Evolutionary conservation across 2,113 vertebrate genomes (phyloP).

Genomic region (Bujurquina vittata): DNA sequence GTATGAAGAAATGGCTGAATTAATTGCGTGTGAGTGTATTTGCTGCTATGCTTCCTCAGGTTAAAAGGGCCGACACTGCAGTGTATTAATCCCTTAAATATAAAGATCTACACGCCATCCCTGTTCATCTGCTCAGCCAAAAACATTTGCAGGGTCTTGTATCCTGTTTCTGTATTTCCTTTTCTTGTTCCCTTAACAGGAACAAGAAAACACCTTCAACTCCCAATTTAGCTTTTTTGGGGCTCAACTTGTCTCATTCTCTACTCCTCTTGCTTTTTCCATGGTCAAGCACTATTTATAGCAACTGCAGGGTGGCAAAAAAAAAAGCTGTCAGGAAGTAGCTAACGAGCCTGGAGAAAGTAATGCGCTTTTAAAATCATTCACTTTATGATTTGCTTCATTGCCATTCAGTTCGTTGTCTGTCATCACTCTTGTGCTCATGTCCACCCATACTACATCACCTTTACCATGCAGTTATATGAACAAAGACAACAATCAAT

Average conservation of each 20-base stretch:
- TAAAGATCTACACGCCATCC: conserved; percentile 68
- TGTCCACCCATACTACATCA: background rate
- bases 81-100: conserved; percentile 71
- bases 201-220: background rate
- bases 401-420: background rate
- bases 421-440: background rate
- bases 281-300: background rate
- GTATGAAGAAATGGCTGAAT: background rate
- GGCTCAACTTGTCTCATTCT: background rate
- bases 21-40: background rate
- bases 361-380: background rate
- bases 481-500: conserved; percentile 8
- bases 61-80: conserved; percentile 51
- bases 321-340: background rate
- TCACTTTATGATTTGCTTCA: background rate
- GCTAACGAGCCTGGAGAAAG: background rate
- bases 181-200: background rate
- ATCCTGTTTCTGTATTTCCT: background rate
- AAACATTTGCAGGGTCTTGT: background rate
- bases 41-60: conserved; percentile 37
- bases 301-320: background rate
- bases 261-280: background rate
- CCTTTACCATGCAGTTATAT: background rate
- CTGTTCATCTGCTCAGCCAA: conserved; percentile 65
- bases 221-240: background rate